Base-by-base conservation (phyloP, 2,797 vertebrate genomes). In the Epinephelus awoara region DNA sequence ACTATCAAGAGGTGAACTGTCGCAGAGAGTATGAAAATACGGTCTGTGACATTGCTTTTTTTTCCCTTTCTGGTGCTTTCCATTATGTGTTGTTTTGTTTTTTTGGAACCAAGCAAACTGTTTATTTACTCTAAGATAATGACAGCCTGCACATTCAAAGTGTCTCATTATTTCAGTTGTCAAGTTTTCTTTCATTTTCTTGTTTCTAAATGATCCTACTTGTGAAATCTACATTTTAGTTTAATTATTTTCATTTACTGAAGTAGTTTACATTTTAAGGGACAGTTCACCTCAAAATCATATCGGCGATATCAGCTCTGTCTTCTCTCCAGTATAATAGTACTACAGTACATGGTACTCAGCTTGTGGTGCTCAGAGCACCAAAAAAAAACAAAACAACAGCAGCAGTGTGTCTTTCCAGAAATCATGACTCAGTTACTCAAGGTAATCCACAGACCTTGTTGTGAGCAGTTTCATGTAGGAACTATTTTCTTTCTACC, bases 41-140 rank as follows among this genome's bases (percentile, higher is more conserved):
- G 42, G 40, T 75, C 71, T 89, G 56, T 86, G 84, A 76, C 80
- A 86, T 85, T 87, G 87, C 10, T 65, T 69, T 80, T 72, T 72
- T 80, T 72, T 55, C 25, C 9, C 62, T 75, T 67, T 76, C 21
- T 78, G 8, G 67, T 77, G 34, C 63, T 83, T 67, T 73, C 58
- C 49, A 71, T 71, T 85, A 23, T 86, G 50, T 81, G 79, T 5
- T 5, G 5, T 1, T 6, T 78, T n/a, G n/a, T n/a, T 82, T 83
- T 79, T 68, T 79, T 80, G 38, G 66, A 85, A 79, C 52, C 63
- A 83, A 75, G 40, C 46, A 69, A 80, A 75, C 62, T 72, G 70
- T 82, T 86, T 82, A 72, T 86, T 79, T 57, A 58, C 61, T 79
- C 46, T 51, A 49, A 1, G 38, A 68, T 81, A 44, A 11, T 21